A percentile compares a stretch with the other conserved stretches of the same genome.
Conservation (phyloP, 2,797 vertebrate genomes). For the Sarcoramphus papa region DNA sequence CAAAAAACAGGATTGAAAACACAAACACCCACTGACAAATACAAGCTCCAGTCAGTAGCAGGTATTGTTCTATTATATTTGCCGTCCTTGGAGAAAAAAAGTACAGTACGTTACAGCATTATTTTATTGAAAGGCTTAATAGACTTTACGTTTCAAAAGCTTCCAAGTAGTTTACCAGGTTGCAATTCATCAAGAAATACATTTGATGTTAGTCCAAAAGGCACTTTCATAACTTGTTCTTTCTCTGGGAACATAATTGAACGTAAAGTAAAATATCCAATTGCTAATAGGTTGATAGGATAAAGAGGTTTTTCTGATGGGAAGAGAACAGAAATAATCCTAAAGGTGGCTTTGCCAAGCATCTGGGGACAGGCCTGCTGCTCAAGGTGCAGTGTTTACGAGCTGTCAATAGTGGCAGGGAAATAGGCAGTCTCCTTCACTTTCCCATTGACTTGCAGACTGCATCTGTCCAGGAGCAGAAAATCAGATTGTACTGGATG, state of each 20-base stretch:
- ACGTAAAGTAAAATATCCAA: background rate
- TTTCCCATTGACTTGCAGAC: background rate
- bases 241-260: background rate
- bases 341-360: background rate
- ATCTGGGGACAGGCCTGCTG: background rate
- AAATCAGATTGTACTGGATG: background rate
- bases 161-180: constrained; percentile 8
- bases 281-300: background rate
- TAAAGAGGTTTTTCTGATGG: background rate
- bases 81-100: background rate
- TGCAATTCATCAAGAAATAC: constrained; percentile 31
- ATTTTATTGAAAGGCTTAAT: background rate
- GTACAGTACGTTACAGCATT: background rate
- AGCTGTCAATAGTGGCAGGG: background rate
- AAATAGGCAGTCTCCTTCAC: background rate
- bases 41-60: background rate
- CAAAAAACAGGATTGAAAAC: background rate
- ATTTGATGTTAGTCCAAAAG: constrained; percentile 33
- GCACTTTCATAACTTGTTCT: background rate
- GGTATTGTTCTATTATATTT: background rate
- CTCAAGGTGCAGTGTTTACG: background rate
- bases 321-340: background rate
- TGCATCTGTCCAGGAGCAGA: background rate
- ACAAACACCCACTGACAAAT: background rate
- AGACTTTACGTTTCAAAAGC: background rate